Conservation (phyloP, 2,888 invertebrate genomes). For the Limnephilus rhombicus region DNA sequence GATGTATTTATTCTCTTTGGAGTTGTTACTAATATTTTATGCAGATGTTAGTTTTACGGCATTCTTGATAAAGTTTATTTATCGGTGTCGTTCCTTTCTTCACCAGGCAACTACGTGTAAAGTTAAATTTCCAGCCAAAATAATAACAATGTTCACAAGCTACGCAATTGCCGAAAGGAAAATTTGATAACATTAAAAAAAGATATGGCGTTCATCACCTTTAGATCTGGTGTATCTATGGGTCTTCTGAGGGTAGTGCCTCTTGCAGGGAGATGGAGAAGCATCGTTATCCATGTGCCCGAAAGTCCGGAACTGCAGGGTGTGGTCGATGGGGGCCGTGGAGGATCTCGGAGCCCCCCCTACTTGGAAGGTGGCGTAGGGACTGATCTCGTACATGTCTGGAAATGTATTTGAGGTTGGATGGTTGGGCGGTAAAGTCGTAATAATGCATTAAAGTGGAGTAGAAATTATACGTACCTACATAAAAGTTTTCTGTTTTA, state of each 20-base stretch:
- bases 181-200: too few species aligned
- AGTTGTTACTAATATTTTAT: too few species aligned
- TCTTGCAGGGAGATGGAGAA: conserved; percentile 69
- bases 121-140: too few species aligned
- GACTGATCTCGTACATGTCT: conserved; percentile 91
- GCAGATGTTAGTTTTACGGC: too few species aligned
- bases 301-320: conserved; percentile 88
- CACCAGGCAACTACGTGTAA: too few species aligned
- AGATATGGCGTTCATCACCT: conserved; percentile 35
- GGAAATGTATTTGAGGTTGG: conserved; percentile 58
- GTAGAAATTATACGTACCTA: neutral
- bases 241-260: conserved; percentile 64
- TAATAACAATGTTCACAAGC: too few species aligned
- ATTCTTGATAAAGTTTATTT: too few species aligned
- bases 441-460: neutral
- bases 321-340: conserved; percentile 85
- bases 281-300: conserved; percentile 83
- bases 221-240: conserved; percentile 63
- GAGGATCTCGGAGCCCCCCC: conserved; percentile 78
- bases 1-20: neutral
- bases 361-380: conserved; percentile 88
- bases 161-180: too few species aligned
- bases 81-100: too few species aligned
- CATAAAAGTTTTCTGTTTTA: conserved; percentile 1
- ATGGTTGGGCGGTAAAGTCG: neutral